Conservation (phyloP, 2,888 invertebrate genomes). For the Silvanus unidentatus region DNA sequence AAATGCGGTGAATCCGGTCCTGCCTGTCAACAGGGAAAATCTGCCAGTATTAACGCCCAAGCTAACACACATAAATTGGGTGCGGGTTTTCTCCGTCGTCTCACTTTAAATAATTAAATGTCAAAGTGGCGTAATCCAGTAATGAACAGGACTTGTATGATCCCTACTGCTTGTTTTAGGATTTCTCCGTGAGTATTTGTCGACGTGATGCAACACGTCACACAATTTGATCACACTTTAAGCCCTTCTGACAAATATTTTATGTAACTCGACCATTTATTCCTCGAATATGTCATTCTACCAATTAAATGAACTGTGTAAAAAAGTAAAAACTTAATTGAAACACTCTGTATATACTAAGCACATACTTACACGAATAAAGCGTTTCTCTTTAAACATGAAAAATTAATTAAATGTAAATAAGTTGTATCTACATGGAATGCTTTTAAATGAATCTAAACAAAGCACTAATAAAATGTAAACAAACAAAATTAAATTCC, state of each 20-base stretch:
- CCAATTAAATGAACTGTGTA: too few relatives aligned
- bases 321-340: too few relatives aligned
- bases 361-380: too few relatives aligned
- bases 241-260: conserved; percentile 38
- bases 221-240: conserved; percentile 31
- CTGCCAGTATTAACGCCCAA: conserved; percentile 28
- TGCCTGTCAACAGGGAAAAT: conserved; percentile 6
- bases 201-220: conserved; percentile 27
- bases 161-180: conserved; percentile 32
- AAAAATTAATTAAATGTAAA: too few relatives aligned
- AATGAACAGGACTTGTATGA: conserved; percentile 37
- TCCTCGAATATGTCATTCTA: not conserved
- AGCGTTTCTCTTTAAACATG: too few relatives aligned
- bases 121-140: conserved; percentile 42
- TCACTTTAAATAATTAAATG: conserved; percentile 46
- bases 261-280: conserved; percentile 18
- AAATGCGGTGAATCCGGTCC: conserved; percentile 9
- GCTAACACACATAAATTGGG: conserved; percentile 38
- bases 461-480: too few relatives aligned
- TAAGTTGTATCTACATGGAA: too few relatives aligned
- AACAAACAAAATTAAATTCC: too few relatives aligned
- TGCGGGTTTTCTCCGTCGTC: conserved; percentile 39
- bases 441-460: too few relatives aligned
- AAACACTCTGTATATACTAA: too few relatives aligned
- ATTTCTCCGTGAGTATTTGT: conserved; percentile 31